Base-by-base conservation (phyloP, 2,113 vertebrate genomes). In the Rhegmatorhina hoffmannsi region DNA sequence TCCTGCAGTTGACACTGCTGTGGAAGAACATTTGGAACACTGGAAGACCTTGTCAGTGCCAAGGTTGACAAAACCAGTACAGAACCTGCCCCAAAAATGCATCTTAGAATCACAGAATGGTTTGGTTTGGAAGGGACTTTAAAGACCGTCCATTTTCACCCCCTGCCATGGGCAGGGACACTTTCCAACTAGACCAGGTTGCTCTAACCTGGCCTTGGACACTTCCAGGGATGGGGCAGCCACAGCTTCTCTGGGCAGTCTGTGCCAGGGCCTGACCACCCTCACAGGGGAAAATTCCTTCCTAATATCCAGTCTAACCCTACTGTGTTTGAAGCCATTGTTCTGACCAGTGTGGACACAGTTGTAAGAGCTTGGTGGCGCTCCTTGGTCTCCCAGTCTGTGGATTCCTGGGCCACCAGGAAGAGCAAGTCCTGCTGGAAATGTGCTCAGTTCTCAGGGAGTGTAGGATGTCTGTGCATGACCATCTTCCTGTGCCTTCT, bases 341-440 rank as follows among this genome's bases (percentile, higher is more conserved):
- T 40, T 43, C 20, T 64, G 12, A 17, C 6, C 69, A 15, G 8
- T 0, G 29, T 11, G 47, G 33, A 18, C 24, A 1, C 2, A 4
- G 2, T 0, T 44, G 10, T 19, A 3, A 50, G 52, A 2, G 6
- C 59, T 7, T 7, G 29, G 33, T 1, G 23, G 18, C 33, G 0
- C 34, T 62, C 67, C 58, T 13, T 29, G 38, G 9, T 38, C 36
- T 17, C 3, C 7, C 55, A 5, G 33, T 4, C 7, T 33, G 18
- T 20, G 63, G 64, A 2, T 56, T 75, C 49, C 11, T 70, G 80
- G 36, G 31, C 34, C 52, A 34, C 47, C 58, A 79, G 60, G 62
- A 62, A 23, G 74, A 47, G 43, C 31, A 19, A 6, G 47, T 28
- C 50, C 47, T 78, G 66, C 87, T 67, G 76, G 25, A 11, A 15